Evolutionary conservation across 2,888 invertebrate species (phyloP).

Genomic region (Pristionchus fissidentatus): DNA sequence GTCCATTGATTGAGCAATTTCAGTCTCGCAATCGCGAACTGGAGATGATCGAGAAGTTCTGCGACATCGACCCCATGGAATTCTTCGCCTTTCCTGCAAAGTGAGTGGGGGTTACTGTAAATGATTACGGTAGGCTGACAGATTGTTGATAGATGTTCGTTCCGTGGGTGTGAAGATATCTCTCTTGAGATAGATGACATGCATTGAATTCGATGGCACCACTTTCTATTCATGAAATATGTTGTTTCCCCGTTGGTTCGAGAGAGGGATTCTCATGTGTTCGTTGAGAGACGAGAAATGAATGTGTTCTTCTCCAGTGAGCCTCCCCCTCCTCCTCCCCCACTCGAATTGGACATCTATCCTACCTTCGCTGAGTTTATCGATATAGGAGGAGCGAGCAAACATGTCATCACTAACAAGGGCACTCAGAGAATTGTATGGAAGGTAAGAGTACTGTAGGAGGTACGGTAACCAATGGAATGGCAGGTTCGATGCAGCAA

Average conservation of each 20-base stretch:
- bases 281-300: background rate
- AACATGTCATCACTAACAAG: constrained; percentile 61
- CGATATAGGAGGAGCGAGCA: constrained; percentile 64
- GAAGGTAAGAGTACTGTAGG: constrained; percentile 54
- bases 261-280: background rate
- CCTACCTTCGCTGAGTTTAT: constrained; percentile 66
- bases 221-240: too few species aligned
- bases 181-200: too few species aligned
- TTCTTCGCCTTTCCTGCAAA: constrained; percentile 36
- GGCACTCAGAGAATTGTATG: constrained; percentile 61
- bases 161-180: too few species aligned
- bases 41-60: constrained; percentile 36
- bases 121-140: background rate
- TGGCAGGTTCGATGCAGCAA: constrained; percentile 61
- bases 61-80: constrained; percentile 45
- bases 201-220: too few species aligned
- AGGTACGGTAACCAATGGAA: too few species aligned
- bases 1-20: background rate
- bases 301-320: constrained; percentile 51
- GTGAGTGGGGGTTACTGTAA: background rate
- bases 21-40: constrained; percentile 30
- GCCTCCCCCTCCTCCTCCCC: constrained; percentile 50
- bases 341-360: constrained; percentile 57
- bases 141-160: background rate
- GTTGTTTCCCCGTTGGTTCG: too few species aligned